Conservation (phyloP, 2,797 vertebrate genomes). For the Eupleurogrammus muticus region DNA sequence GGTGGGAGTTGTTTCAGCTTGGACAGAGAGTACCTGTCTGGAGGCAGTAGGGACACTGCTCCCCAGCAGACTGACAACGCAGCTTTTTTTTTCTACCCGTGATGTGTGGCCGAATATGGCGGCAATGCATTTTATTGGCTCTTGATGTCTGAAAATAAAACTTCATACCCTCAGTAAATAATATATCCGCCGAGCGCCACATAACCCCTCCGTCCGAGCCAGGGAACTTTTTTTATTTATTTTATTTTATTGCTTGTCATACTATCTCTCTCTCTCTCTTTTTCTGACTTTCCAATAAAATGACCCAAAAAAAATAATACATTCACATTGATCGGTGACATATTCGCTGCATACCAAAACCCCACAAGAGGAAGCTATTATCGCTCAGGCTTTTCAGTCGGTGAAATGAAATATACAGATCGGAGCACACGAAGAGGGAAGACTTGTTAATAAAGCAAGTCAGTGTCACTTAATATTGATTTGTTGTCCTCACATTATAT, state of each 20-base stretch:
- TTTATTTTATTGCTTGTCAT: too few relatives aligned
- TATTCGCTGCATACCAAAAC: conserved; percentile 31
- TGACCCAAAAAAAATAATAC: background rate
- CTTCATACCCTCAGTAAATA: conserved; percentile 43
- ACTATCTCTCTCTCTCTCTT: too few relatives aligned
- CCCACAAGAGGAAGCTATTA: conserved; percentile 28
- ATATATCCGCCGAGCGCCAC: conserved; percentile 6
- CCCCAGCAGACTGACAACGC: conserved; percentile 47
- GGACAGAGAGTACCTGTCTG: conserved; percentile 50
- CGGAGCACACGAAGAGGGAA: conserved; percentile 13
- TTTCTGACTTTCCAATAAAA: too few relatives aligned
- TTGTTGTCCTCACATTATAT: conserved; percentile 3
- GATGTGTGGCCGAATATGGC: conserved; percentile 2
- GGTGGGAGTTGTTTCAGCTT: conserved; percentile 63
- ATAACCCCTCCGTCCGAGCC: too few relatives aligned
- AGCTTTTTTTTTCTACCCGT: conserved; percentile 34
- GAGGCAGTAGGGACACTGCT: conserved; percentile 34
- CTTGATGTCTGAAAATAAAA: conserved; percentile 46
- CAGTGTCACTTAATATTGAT: background rate
- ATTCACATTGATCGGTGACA: conserved; percentile 25
- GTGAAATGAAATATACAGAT: conserved; percentile 19
- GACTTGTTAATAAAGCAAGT: conserved; percentile 10
- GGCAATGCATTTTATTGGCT: conserved; percentile 25
- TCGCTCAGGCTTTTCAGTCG: conserved; percentile 25
- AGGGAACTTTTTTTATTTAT: too few relatives aligned